Base-by-base conservation (phyloP, 1,140 invertebrate genomes). In the Aphidius ervi region DNA sequence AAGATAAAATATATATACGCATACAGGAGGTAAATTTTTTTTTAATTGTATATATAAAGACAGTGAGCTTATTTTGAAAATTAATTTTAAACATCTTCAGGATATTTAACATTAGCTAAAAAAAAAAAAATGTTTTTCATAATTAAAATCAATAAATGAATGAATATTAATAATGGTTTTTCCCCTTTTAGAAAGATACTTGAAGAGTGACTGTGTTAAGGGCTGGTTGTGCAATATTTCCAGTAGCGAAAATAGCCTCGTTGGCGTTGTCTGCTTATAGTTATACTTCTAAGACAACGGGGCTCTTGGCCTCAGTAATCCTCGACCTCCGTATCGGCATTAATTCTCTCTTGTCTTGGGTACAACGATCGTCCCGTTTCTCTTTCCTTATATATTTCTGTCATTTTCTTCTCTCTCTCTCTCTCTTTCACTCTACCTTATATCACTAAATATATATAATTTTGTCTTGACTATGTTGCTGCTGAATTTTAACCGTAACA, bases 401-500 rank as follows among this genome's bases (percentile, higher is more conserved):
- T 23, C 48, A 37, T 16, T 46, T 20, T 46, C 45, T 43, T 47
- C 45, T 46, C 56, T 48, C 52, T 46, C 53, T 31, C 20, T 43
- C 10, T 41, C 56, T 57, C 41, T 48, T 1, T 0, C 16, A 0
- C 16, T 16, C 0, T 16, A 16, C 16, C 16, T 16, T 16, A 16
- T 16, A 16, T 16, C 16, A 16, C 16, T 16, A 16, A 16, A 16
- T 16, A 16, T 16, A 16, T 16, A 16, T 16, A 16, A 16, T 16
- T 16, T 16, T 16, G 46, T 43, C 37, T 10, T 16, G 9, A 9
- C 31, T 48, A 58, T 63, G 40, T 31, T 59, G 58, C 55, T 48
- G 49, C 57, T 69, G 71, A 75, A 76, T 79, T 78, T 79, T 80
- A 80, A 80, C 76, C 78, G 77, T 74, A 80, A 80, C 77, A 79